phyloP scores from a whole-genome alignment of 1,140 invertebrate genomes.

The Dysdera silvatica region DNA sequence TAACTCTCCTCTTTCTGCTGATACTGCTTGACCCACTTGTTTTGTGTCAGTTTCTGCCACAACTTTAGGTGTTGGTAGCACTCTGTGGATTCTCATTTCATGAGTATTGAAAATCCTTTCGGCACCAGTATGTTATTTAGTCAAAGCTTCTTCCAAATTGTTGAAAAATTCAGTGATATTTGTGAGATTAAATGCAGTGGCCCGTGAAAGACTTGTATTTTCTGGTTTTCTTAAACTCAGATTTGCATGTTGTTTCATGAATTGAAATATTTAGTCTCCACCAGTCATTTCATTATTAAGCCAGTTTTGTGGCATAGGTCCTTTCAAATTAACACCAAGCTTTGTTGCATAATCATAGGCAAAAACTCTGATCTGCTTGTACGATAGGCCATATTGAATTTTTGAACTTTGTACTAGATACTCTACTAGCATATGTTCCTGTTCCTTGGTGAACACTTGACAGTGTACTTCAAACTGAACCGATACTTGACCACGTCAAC shows the following conservation, averaged over 20 bases:
- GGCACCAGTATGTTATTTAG: conserved; percentile 33
- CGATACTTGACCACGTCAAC: too few species aligned
- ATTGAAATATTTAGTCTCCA: conserved; percentile 42
- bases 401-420: too few species aligned
- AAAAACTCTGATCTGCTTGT: too few species aligned
- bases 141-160: neutral
- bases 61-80: conserved; percentile 45
- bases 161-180: conserved; percentile 24
- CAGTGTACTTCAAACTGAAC: too few species aligned
- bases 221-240: conserved; percentile 43
- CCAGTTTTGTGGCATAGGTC: neutral
- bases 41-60: conserved; percentile 41
- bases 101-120: conserved; percentile 46
- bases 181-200: conserved; percentile 42
- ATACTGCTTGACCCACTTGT: conserved; percentile 45
- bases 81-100: conserved; percentile 48
- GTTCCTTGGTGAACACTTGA: too few species aligned
- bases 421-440: too few species aligned
- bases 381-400: too few species aligned
- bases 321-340: too few species aligned
- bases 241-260: conserved; percentile 41
- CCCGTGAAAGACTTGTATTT: conserved; percentile 40
- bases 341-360: too few species aligned
- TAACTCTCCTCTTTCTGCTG: conserved; percentile 43
- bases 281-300: conserved; percentile 32